Base-by-base conservation (phyloP, 2,888 invertebrate species). In the Therioaphis trifolii region DNA sequence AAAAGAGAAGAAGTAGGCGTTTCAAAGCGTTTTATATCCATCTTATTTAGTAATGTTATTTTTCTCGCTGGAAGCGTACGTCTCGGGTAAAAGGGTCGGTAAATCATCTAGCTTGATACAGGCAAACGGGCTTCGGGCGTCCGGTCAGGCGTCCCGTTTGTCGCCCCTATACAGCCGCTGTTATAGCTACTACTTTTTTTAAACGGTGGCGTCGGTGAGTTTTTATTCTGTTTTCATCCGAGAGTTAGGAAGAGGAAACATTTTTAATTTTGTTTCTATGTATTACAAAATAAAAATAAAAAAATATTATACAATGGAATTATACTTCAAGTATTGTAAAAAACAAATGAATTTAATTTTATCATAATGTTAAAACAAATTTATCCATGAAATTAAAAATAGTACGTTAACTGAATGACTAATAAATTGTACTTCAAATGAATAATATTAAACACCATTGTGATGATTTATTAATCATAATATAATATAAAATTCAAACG, bases 11-110 rank as follows among this genome's bases (percentile, higher is more conserved):
- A 63, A 69, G n/a, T 69, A 79, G 68, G 78, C 78, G 78, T 79
- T 55, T 52, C 55, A 79, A 55, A 79, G 40, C 78, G 69, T 79
- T 79, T 55, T 79, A 43, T 79, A 79, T 79, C 78, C 78, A 69
- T 79, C 78, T 79, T 79, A 79, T 79, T 79, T 79, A 79, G 78
- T 79, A 79, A 79, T 69, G 78, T 79, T 79, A 79, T 79, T 79
- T 79, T 79, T 79, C 78, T 79, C 78, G 68, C 68, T 55, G 27
- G 78, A 69, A 79, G 78, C 78, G 78, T 79, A 79, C 78, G 78
- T 79, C 78, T 79, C 68, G 68, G 55, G 55, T 69, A 79, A 79
- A 79, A 79, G 69, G 78, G 68, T 79, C 78, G 68, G 78, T 79
- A 79, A 79, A 79, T 79, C 78, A 79, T 78, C 78, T 69, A 68